Conservation (phyloP, 2,888 invertebrate species). For the Noctuana brunneofusca region DNA sequence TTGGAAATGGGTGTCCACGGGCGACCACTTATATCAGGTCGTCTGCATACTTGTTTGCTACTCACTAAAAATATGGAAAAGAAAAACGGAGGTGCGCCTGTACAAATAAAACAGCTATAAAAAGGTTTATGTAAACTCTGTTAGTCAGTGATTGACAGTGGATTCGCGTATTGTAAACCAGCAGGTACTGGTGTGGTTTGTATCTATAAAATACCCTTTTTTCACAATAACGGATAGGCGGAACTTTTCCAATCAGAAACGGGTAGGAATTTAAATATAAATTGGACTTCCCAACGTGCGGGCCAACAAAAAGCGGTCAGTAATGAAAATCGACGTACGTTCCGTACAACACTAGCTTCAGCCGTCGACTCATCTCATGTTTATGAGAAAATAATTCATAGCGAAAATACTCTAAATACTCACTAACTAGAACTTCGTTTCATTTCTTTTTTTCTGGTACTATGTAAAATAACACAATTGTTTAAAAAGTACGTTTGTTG, state of each 20-base stretch:
- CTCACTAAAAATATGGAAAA: too few species aligned
- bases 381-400: background rate
- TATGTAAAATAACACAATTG: too few species aligned
- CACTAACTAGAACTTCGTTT: background rate
- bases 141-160: conserved; percentile 20
- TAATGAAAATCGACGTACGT: conserved; percentile 72
- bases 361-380: conserved; percentile 22
- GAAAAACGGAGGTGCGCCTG: background rate
- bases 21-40: too few species aligned
- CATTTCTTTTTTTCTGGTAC: too few species aligned
- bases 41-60: too few species aligned
- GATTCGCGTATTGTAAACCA: conserved; percentile 24
- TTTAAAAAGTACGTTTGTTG: too few species aligned
- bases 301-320: conserved; percentile 61
- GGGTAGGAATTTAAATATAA: conserved; percentile 58
- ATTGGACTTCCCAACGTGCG: conserved; percentile 51
- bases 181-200: conserved; percentile 11
- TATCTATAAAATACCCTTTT: conserved; percentile 35
- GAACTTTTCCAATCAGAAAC: conserved; percentile 55
- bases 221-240: conserved; percentile 47
- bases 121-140: background rate
- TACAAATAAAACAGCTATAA: background rate
- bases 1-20: too few species aligned
- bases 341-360: conserved; percentile 49
- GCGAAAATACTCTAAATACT: background rate